A percentile compares a stretch with the other conserved stretches of the same genome.
Conservation (phyloP, 2,888 invertebrate genomes). For the Odontothrips loti region DNA sequence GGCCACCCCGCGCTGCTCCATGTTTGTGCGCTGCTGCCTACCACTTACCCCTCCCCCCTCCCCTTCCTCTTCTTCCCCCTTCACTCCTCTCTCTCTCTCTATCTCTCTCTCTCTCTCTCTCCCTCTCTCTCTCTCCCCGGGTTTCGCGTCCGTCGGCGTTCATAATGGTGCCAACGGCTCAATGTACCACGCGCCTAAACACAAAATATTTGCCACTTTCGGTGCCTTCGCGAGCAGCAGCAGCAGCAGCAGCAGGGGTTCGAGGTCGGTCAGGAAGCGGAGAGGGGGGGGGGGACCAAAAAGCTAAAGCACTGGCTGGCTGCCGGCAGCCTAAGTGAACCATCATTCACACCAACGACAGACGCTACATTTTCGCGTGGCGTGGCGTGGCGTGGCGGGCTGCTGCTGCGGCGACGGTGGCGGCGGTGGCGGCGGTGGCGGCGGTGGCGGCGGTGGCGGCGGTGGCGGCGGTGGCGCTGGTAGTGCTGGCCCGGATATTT, state of each 20-base stretch:
- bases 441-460: neutral
- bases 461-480: neutral
- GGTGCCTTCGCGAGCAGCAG: neutral
- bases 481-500: slow-evolving; percentile 6
- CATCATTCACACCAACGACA: slow-evolving; percentile 26
- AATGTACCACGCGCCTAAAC: slow-evolving; percentile 13
- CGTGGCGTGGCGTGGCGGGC: neutral
- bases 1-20: neutral
- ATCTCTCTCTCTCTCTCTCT: slow-evolving; percentile 9
- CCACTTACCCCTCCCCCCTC: neutral
- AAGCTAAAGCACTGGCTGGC: neutral
- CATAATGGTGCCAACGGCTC: slow-evolving; percentile 9
- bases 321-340: slow-evolving; percentile 17
- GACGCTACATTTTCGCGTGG: slow-evolving; percentile 14
- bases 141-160: neutral
- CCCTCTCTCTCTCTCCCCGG: neutral
- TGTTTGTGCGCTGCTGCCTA: neutral
- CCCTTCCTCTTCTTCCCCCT: neutral
- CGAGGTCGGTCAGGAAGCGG: neutral
- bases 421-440: neutral
- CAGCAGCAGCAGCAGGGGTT: neutral
- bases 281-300: neutral
- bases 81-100: neutral
- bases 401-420: neutral
- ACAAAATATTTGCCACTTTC: slow-evolving; percentile 25